These are phyloP conservation scores for Amblyornis subalaris DNA, from an alignment of 2,113 vertebrate species.

Conservation along the genomic window DNA sequence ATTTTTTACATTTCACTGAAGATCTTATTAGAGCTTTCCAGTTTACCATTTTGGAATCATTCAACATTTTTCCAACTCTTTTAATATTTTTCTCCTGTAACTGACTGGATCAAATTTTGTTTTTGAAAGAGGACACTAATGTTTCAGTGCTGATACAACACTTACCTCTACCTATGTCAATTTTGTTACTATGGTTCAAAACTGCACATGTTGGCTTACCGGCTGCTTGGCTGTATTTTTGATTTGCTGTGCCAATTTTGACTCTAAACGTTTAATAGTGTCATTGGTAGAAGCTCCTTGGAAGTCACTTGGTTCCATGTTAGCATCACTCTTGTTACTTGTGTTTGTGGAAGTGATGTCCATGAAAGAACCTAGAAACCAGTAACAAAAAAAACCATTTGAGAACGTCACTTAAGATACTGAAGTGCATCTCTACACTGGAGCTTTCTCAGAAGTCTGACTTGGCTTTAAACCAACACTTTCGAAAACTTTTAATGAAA, in stretches of 20 bases:
- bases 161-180: background rate
- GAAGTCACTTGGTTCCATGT: slow-evolving; percentile 85
- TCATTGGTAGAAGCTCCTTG: slow-evolving; percentile 90
- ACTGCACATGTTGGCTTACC: slow-evolving; percentile 42
- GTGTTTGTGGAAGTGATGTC: slow-evolving; percentile 90
- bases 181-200: background rate
- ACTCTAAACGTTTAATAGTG: slow-evolving; percentile 93
- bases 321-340: slow-evolving; percentile 90
- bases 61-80: background rate
- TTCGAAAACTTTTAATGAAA: background rate
- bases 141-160: background rate
- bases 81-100: background rate
- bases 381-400: background rate
- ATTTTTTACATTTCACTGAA: background rate
- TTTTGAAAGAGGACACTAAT: background rate
- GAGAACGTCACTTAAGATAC: background rate
- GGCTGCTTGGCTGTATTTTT: slow-evolving; percentile 82
- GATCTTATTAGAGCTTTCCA: background rate
- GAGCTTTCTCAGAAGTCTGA: background rate
- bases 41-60: background rate
- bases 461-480: background rate
- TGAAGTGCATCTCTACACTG: background rate
- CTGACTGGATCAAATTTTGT: background rate
- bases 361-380: slow-evolving; percentile 83
- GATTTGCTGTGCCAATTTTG: slow-evolving; percentile 83